Conservation (phyloP, 2,113 vertebrate genomes). For the Opisthocomus hoazin region DNA sequence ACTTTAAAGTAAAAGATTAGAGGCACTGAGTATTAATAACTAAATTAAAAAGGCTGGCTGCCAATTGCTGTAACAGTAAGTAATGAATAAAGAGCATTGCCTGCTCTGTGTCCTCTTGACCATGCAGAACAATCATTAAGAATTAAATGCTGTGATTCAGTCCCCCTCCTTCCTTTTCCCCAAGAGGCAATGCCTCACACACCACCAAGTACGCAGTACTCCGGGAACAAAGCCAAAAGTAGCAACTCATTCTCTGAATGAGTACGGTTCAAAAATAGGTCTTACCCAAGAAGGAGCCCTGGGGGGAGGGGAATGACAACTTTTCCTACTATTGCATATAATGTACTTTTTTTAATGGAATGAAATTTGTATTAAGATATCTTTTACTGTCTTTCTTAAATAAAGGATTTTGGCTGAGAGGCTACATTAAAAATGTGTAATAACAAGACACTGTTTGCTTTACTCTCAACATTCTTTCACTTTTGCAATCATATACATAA, state of each 20-base stretch:
- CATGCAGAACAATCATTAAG: conserved; percentile 67
- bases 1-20: conserved; percentile 53
- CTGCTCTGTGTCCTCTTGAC: conserved; percentile 63
- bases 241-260: conserved; percentile 48
- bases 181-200: conserved; percentile 42
- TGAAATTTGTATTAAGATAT: not conserved
- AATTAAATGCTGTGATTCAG: conserved; percentile 66
- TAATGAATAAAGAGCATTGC: conserved; percentile 63
- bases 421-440: not conserved
- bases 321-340: conserved; percentile 5
- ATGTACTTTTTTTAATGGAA: not conserved
- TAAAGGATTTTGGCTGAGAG: not conserved
- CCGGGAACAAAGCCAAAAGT: conserved; percentile 50
- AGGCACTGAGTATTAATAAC: conserved; percentile 58
- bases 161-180: conserved; percentile 32
- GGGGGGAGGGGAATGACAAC: not conserved
- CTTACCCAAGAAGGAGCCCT: not conserved
- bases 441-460: not conserved
- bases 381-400: not conserved
- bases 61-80: conserved; percentile 62
- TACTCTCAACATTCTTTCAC: not conserved
- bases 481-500: not conserved
- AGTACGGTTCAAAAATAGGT: conserved; percentile 57
- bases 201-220: conserved; percentile 15
- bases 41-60: conserved; percentile 64